Evolutionary conservation across 1,140 invertebrate genomes (phyloP).

Genomic region (Apolygus lucorum): DNA sequence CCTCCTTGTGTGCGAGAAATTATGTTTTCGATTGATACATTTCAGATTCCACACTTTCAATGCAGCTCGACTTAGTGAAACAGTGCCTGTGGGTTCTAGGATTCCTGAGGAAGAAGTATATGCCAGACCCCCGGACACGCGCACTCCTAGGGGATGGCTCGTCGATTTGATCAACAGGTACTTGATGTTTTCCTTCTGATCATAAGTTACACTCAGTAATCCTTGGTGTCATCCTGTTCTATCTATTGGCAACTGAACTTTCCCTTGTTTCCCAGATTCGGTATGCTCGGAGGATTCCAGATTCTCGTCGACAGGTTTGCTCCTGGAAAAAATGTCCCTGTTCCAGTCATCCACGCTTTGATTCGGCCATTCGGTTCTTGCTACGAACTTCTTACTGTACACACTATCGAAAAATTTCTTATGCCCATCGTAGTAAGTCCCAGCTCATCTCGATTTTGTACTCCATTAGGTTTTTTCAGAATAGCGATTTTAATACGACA

Average conservation of each 20-base stretch:
- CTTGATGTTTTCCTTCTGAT: too few relatives aligned
- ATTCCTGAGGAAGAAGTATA: slow-evolving; percentile 66
- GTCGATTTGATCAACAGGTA: slow-evolving; percentile 90
- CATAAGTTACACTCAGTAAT: too few relatives aligned
- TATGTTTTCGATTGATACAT: too few relatives aligned
- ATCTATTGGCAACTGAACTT: too few relatives aligned
- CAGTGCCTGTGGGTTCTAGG: slow-evolving; percentile 53
- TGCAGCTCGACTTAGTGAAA: slow-evolving; percentile 69
- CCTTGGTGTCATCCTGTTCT: too few relatives aligned
- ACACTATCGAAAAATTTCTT: slow-evolving; percentile 86
- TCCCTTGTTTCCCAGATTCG: slow-evolving; percentile 65
- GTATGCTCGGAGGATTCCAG: slow-evolving; percentile 78
- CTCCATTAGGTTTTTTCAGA: too few relatives aligned
- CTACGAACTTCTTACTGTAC: slow-evolving; percentile 80
- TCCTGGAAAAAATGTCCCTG: slow-evolving; percentile 56
- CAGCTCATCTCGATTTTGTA: not conserved
- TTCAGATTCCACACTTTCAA: slow-evolving; percentile 88
- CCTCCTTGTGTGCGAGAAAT: too few relatives aligned
- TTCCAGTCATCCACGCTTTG: slow-evolving; percentile 73
- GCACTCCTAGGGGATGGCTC: slow-evolving; percentile 80
- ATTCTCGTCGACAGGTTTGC: slow-evolving; percentile 80
- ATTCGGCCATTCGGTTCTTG: slow-evolving; percentile 87
- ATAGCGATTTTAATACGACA: not conserved
- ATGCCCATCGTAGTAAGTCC: slow-evolving; percentile 79
- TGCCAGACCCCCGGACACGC: slow-evolving; percentile 65